Conservation (phyloP, 1,140 invertebrate species). For the Scaptomyza graminum region DNA sequence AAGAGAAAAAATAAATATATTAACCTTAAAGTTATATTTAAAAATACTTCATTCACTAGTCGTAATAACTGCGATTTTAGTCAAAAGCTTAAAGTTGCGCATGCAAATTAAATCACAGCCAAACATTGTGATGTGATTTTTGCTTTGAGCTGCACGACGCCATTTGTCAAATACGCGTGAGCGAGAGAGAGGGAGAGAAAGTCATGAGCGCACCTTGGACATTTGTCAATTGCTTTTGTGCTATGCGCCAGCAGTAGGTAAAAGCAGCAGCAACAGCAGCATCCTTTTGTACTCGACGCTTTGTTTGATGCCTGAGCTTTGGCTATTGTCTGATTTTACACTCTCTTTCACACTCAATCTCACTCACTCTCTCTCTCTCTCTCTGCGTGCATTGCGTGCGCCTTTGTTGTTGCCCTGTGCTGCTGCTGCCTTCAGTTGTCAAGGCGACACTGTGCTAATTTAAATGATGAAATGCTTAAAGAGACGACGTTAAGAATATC, state of each 20-base stretch:
- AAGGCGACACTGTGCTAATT: conserved; percentile 71
- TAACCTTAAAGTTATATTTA: too few species aligned
- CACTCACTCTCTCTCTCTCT: conserved; percentile 17
- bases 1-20: too few species aligned
- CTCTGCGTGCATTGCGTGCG: not conserved
- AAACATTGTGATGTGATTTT: conserved; percentile 66
- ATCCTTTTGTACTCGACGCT: conserved; percentile 56
- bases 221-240: conserved; percentile 74
- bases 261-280: conserved; percentile 4
- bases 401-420: conserved; percentile 28
- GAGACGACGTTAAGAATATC: conserved; percentile 23
- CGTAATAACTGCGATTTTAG: not conserved
- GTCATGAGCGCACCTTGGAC: conserved; percentile 55
- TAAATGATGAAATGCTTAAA: conserved; percentile 70
- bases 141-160: conserved; percentile 42
- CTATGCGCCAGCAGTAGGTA: conserved; percentile 30
- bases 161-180: conserved; percentile 62
- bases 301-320: conserved; percentile 48
- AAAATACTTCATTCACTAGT: not conserved
- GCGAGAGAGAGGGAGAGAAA: not conserved
- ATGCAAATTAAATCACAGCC: conserved; percentile 64
- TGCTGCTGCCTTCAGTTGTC: conserved; percentile 33
- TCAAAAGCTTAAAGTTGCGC: conserved; percentile 6
- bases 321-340: conserved; percentile 63
- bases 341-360: conserved; percentile 10